Base-by-base conservation (phyloP, 2,888 invertebrate species). In the Palloptera scutellata region DNA sequence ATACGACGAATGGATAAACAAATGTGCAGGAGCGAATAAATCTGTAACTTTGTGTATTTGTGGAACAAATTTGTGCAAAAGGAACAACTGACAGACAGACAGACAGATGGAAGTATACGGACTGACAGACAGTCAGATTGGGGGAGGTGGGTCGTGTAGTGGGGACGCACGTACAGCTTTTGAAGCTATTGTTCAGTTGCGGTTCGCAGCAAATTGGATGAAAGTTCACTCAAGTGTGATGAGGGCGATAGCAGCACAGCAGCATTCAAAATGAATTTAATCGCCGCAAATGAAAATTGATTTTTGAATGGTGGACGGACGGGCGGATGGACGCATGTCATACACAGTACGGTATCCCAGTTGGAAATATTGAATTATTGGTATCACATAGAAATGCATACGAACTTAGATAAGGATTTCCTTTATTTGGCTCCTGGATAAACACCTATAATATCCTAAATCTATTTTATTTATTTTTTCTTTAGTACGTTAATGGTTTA, bases 191-290 rank as follows among this genome's bases (percentile, higher is more conserved):
- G 80, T 80, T 78, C 76, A 78, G 79, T 75, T 78, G 78, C 74
- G 79, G 80, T 78, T 79, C 78, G 78, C 76, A 76, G 78, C 80
- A 79, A 81, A 79, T 79, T 79, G 79, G 78, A 81, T 80, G 76
- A 76, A 80, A 78, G 77, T 76, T 76, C 81, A 80, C 71, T 80
- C 75, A 76, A 81, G 80, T 79, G 80, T 79, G 76, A 81, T 76
- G 69, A 75, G 78, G 75, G 76, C 76, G 80, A 80, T 81, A 81
- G 79, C 77, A 69, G 17, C n/a, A 70, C 62, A 66, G 30, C 30
- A 30, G 6, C 30, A 30, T 30, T 4, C 30, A 30, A 54, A 68
- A 58, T 58, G 45, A 79, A 79, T 79, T 76, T 79, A 76, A 78
- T 78, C 78, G 78, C 75, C 75, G 77, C 78, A 79, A 79, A 79